These are phyloP conservation scores for Oncorhynchus tshawytscha DNA, from an alignment of 2,113 vertebrate genomes.

Conservation along the genomic window DNA sequence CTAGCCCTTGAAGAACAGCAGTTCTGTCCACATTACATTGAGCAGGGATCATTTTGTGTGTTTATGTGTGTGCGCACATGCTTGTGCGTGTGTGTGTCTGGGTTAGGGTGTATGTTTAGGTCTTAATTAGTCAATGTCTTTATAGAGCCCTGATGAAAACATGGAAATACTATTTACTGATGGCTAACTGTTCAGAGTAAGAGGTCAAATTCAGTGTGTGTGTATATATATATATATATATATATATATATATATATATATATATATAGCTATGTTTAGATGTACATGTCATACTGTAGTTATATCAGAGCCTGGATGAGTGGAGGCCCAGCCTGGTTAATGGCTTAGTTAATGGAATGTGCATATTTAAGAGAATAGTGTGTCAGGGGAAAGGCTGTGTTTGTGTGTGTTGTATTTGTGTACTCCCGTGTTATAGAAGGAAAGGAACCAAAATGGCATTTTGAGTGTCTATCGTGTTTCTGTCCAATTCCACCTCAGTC, in stretches of 20 bases:
- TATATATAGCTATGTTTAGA: constrained; percentile 46
- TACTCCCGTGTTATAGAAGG: background rate
- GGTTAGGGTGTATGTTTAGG: constrained; percentile 33
- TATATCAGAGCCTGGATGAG: constrained; percentile 35
- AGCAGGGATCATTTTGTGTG: constrained; percentile 21
- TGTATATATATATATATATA: no score
- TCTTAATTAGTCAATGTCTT: constrained; percentile 66
- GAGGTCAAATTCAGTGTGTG: constrained; percentile 45
- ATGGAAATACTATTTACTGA: constrained; percentile 62
- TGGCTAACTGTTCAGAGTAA: constrained; percentile 45
- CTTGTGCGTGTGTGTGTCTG: constrained; percentile 15
- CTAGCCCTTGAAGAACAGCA: constrained; percentile 48
- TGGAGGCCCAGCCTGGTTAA: constrained; percentile 17
- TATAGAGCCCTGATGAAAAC: constrained; percentile 60
- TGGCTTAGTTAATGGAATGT: constrained; percentile 24
- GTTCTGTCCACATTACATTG: constrained; percentile 50
- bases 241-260: no score
- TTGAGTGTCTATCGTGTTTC: no score
- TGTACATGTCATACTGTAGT: constrained; percentile 32
- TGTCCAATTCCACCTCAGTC: no score
- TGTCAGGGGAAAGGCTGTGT: background rate
- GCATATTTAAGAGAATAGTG: no score
- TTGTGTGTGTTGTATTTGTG: background rate
- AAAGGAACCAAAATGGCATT: background rate
- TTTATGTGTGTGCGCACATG: background rate